phyloP scores from a whole-genome alignment of 1,140 invertebrate genomes.

The Cheumatopsyche charites region DNA sequence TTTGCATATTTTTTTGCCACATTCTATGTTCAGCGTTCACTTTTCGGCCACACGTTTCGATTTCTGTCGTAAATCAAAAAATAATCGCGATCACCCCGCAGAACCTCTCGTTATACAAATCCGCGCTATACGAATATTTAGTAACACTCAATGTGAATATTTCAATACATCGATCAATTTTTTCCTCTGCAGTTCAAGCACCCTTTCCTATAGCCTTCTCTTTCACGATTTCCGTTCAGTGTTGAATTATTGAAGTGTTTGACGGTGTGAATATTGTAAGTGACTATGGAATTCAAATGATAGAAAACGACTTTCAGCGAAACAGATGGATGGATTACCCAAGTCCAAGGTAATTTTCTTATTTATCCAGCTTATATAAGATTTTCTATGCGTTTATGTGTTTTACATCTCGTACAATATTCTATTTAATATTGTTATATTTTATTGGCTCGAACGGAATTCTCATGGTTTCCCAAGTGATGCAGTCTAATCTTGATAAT shows the following conservation, averaged over 20 bases:
- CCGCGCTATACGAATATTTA: not conserved
- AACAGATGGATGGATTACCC: slow-evolving; percentile 32
- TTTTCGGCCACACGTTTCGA: slow-evolving; percentile 8
- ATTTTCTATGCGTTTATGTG: no score
- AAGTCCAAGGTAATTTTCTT: slow-evolving; percentile 27
- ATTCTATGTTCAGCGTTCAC: slow-evolving; percentile 1
- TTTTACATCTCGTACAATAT: no score
- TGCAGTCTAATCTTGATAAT: no score
- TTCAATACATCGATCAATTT: no score
- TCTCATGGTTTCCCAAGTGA: no score
- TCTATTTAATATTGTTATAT: no score
- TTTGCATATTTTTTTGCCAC: slow-evolving; percentile 13
- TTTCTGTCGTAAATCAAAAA: slow-evolving; percentile 20
- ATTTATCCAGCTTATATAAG: no score
- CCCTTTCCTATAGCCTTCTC: no score
- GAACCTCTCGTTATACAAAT: not conserved
- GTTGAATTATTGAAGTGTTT: not conserved
- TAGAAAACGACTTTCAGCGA: not conserved
- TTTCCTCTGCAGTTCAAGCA: no score
- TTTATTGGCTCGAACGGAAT: no score
- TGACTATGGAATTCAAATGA: slow-evolving; percentile 13
- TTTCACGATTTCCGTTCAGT: no score
- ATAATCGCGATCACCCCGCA: not conserved
- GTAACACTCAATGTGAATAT: no score
- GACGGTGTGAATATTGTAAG: not conserved